phyloP scores from a whole-genome alignment of 2,113 vertebrate genomes.

The Baryphthengus martii region DNA sequence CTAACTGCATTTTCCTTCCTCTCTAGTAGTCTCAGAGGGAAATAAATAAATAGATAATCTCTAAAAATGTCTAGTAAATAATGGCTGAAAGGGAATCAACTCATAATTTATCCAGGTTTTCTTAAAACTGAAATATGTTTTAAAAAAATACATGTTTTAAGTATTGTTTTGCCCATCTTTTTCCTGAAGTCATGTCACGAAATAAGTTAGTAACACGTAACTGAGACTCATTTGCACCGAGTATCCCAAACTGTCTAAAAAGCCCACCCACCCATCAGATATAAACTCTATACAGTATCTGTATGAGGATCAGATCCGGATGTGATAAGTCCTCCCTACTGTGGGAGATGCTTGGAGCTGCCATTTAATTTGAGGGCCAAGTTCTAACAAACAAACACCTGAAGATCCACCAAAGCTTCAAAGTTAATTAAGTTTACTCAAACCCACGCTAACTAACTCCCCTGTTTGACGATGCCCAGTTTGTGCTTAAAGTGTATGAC shows the following conservation, averaged over 20 bases:
- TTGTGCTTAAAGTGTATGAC: neutral
- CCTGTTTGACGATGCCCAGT: neutral
- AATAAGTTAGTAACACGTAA: neutral
- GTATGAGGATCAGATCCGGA: neutral
- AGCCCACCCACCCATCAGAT: neutral
- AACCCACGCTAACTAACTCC: neutral
- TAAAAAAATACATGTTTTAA: neutral
- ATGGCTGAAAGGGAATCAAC: neutral
- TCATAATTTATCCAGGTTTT: neutral
- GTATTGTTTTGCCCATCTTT: neutral
- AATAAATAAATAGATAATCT: slow-evolving; percentile 48
- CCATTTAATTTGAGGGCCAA: neutral
- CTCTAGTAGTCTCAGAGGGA: slow-evolving; percentile 30
- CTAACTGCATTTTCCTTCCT: slow-evolving; percentile 44
- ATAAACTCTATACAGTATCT: rapidly evolving
- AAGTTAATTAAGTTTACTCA: neutral
- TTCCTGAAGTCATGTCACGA: neutral
- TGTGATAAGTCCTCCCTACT: neutral
- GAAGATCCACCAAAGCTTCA: neutral
- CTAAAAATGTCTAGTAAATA: slow-evolving; percentile 36
- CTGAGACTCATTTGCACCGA: neutral
- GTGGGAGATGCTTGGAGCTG: neutral
- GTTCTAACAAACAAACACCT: neutral
- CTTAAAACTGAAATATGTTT: neutral
- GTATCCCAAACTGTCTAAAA: neutral